Percentiles rank a stretch among this genome's conserved stretches.
These are phyloP conservation scores for Urechis unicinctus DNA, from an alignment of 2,888 invertebrate genomes.

Conservation along the genomic window DNA sequence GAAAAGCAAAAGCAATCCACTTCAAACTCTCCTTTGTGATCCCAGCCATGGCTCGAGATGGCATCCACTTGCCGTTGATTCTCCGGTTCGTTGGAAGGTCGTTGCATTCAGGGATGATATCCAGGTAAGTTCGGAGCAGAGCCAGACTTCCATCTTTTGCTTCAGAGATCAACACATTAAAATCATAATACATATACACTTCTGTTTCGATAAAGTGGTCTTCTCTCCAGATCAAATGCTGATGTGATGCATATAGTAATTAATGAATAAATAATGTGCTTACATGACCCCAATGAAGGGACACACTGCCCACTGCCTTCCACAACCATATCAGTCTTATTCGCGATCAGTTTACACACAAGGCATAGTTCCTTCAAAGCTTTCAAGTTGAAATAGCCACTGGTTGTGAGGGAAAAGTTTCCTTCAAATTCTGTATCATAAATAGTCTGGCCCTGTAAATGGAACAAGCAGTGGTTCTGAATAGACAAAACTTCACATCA, in stretches of 20 bases:
- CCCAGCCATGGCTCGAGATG: too few relatives aligned
- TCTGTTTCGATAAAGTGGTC: too few relatives aligned
- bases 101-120: conserved; percentile 1
- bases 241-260: too few relatives aligned
- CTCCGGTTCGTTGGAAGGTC: conserved; percentile 9
- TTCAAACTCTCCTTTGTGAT: conserved; percentile 22
- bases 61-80: too few relatives aligned
- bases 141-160: too few relatives aligned
- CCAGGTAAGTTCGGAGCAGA: neutral
- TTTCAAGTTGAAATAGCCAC: conserved; percentile 5
- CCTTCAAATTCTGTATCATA: conserved; percentile 29
- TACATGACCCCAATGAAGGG: too few relatives aligned
- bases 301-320: conserved; percentile 33
- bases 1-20: conserved; percentile 44
- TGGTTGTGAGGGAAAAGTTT: too few relatives aligned
- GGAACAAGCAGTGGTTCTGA: neutral
- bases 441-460: conserved; percentile 29
- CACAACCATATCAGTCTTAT: conserved; percentile 31
- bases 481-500: neutral
- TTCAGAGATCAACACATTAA: too few relatives aligned
- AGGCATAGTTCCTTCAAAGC: conserved; percentile 29
- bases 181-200: too few relatives aligned
- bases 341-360: conserved; percentile 32
- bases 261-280: too few relatives aligned
- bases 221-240: too few relatives aligned